A percentile compares a stretch with the other conserved stretches of the same genome.
phyloP scores from a whole-genome alignment of 2,797 vertebrate genomes.

The Semaprochilodus insignis region DNA sequence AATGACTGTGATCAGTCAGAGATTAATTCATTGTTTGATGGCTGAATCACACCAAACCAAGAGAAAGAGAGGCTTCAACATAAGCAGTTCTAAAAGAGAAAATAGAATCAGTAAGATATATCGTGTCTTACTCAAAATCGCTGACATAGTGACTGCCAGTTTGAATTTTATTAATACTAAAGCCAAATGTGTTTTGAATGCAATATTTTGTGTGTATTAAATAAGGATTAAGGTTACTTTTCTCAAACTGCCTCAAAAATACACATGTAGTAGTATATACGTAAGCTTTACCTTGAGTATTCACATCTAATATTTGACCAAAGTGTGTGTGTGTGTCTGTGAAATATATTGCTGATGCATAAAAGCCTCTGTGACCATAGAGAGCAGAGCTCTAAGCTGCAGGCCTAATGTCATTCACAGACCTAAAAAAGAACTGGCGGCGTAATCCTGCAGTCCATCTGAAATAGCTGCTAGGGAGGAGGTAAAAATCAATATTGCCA shows the following conservation, averaged over 20 bases:
- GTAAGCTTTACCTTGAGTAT: conserved; percentile 15
- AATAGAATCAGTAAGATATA: too few species aligned
- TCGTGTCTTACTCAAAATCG: too few species aligned
- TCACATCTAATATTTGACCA: conserved; percentile 33
- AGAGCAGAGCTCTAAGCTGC: conserved; percentile 48
- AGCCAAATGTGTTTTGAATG: too few species aligned
- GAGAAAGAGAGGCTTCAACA: too few species aligned
- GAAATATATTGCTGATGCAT: conserved; percentile 49
- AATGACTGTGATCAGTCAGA: too few species aligned
- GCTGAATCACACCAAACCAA: too few species aligned
- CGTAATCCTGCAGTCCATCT: conserved; percentile 54
- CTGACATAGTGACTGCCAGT: too few species aligned
- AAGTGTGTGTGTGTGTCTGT: neutral
- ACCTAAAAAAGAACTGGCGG: conserved; percentile 51
- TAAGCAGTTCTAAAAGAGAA: too few species aligned
- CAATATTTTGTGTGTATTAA: too few species aligned
- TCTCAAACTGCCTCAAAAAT: neutral
- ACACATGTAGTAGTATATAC: neutral
- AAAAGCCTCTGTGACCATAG: conserved; percentile 34
- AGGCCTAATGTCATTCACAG: conserved; percentile 53
- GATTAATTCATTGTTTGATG: too few species aligned
- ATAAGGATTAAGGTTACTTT: neutral
- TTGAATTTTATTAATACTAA: too few species aligned
- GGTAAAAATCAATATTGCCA: conserved; percentile 81
- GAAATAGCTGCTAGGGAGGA: conserved; percentile 48